These are phyloP conservation scores for Dermatemys mawii DNA, from an alignment of 2,113 vertebrate species.

Conservation along the genomic window DNA sequence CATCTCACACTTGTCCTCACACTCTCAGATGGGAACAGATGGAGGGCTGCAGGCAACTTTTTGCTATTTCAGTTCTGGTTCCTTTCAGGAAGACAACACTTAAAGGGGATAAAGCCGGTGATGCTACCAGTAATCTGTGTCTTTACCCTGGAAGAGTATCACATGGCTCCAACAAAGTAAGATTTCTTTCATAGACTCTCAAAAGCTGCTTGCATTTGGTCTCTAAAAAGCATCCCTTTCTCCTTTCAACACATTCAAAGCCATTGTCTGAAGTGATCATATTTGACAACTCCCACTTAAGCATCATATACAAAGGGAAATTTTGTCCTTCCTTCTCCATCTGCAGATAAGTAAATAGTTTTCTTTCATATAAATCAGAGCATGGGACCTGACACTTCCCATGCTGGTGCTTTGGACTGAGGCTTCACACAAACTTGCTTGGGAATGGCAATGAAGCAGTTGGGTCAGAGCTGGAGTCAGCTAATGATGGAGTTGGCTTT, in stretches of 20 bases:
- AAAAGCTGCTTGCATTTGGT: background rate
- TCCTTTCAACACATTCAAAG: background rate
- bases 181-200: constrained; percentile 15
- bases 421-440: background rate
- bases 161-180: background rate
- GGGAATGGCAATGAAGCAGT: background rate
- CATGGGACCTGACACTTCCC: background rate
- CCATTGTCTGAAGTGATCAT: background rate
- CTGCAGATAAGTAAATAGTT: background rate
- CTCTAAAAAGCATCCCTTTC: constrained; percentile 24
- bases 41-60: constrained; percentile 39
- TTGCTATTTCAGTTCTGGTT: background rate
- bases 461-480: background rate
- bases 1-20: fast-evolving
- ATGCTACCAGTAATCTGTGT: background rate
- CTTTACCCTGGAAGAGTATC: constrained; percentile 22
- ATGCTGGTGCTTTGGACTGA: background rate
- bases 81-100: constrained; percentile 1
- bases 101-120: constrained; percentile 42
- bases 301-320: background rate
- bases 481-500: background rate
- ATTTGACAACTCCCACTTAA: background rate
- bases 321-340: background rate
- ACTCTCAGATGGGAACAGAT: constrained; percentile 25
- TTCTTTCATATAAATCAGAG: background rate